These are phyloP conservation scores for Enteromius argenteus DNA, from an alignment of 2,797 vertebrate genomes.

Conservation along the genomic window DNA sequence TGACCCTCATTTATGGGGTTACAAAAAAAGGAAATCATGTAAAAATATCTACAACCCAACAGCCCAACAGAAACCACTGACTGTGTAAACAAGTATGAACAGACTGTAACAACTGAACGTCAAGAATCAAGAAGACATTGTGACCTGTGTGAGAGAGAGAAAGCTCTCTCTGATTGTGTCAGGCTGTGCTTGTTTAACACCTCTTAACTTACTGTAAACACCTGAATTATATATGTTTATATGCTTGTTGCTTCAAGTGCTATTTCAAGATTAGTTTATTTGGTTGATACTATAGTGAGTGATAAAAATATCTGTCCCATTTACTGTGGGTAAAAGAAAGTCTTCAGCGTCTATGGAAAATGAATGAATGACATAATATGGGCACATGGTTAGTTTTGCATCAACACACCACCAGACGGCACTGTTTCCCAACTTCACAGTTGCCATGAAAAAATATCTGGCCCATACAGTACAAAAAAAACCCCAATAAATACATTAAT, in stretches of 20 bases:
- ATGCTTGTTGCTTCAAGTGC: neutral
- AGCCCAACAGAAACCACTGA: conserved; percentile 24
- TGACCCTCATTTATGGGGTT: neutral
- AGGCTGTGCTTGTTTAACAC: conserved; percentile 9
- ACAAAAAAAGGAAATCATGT: conserved; percentile 6
- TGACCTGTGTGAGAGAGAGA: neutral
- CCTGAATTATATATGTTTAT: neutral
- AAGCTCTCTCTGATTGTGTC: neutral
- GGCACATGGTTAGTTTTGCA: conserved; percentile 1
- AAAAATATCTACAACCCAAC: conserved; percentile 5
- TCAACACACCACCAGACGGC: neutral
- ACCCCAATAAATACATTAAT: neutral
- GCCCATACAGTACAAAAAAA: neutral
- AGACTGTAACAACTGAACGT: conserved; percentile 1
- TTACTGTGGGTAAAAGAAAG: neutral
- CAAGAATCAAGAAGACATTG: conserved; percentile 13
- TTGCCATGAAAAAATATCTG: neutral
- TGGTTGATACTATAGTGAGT: neutral
- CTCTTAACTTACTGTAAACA: conserved; percentile 21
- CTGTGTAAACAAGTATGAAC: conserved; percentile 40
- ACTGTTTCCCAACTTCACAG: neutral
- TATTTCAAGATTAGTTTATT: neutral
- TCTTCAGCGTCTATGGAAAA: neutral
- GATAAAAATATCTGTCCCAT: neutral
- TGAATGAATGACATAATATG: neutral